Evolutionary conservation across 37 sponge, comb jelly and placozoan species (phyloP).

Genomic region (Halichondria panicea): DNA sequence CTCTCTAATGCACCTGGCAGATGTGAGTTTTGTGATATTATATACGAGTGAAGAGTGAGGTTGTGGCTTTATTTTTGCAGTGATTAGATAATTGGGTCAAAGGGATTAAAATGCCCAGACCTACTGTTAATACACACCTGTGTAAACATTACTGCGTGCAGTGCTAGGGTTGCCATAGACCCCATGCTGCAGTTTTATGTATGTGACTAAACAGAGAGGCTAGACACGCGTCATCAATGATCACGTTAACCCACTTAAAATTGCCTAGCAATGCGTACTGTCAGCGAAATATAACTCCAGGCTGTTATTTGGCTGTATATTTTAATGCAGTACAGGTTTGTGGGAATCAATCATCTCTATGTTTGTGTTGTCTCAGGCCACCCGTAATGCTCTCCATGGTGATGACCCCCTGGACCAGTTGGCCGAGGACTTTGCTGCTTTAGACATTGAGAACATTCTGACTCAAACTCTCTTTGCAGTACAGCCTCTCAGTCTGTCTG

Average conservation of each 20-base stretch:
- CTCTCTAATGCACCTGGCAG: conserved; percentile 64
- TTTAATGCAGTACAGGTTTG: too few relatives aligned
- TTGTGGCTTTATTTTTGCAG: neutral
- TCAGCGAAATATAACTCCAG: too few relatives aligned
- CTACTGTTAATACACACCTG: too few relatives aligned
- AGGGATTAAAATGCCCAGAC: too few relatives aligned
- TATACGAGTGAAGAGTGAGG: neutral
- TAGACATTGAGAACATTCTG: conserved; percentile 45
- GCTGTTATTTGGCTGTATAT: neutral
- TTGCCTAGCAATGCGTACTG: neutral
- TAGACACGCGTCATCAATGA: too few relatives aligned
- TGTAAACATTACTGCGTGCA: too few relatives aligned
- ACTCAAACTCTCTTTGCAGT: conserved; percentile 51
- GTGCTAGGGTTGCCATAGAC: too few relatives aligned
- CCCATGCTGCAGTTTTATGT: too few relatives aligned
- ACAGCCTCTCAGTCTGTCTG: conserved; percentile 23
- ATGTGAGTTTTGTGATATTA: conserved; percentile 24
- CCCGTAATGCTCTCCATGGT: conserved; percentile 38
- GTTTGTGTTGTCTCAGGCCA: conserved; percentile 38
- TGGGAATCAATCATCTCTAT: too few relatives aligned
- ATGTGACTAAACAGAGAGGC: too few relatives aligned
- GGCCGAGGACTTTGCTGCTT: conserved; percentile 56
- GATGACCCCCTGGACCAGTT: conserved; percentile 51
- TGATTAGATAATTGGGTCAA: too few relatives aligned
- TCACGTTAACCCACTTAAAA: too few relatives aligned